Conservation (phyloP, 2,797 vertebrate genomes). For the Pristis pectinata region DNA sequence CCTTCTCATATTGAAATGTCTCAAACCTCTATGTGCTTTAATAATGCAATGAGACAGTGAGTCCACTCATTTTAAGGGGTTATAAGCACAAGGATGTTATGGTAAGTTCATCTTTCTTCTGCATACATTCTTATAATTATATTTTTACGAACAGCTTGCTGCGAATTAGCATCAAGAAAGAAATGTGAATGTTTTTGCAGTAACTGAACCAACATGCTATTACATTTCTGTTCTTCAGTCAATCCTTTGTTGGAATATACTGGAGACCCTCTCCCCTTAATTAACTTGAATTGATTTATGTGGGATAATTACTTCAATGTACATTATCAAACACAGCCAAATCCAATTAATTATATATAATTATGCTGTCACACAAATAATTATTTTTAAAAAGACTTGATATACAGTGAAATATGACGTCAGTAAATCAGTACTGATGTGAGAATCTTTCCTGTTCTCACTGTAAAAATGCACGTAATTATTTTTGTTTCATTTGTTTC, state of each 20-base stretch:
- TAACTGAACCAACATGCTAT: neutral
- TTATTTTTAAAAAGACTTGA: neutral
- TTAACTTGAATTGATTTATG: constrained; percentile 31
- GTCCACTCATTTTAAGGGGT: neutral
- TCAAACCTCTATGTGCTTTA: too few species aligned
- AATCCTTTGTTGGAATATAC: neutral
- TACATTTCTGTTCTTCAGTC: neutral
- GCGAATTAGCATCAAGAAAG: neutral
- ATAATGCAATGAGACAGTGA: too few species aligned
- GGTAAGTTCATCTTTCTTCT: neutral
- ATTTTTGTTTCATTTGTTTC: neutral
- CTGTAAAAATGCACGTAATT: too few species aligned
- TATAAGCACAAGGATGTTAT: neutral
- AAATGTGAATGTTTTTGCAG: neutral
- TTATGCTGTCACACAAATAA: constrained; percentile 2
- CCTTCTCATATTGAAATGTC: too few species aligned
- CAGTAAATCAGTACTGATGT: neutral
- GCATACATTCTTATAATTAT: neutral
- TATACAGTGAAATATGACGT: constrained; percentile 4
- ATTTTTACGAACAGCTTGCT: neutral
- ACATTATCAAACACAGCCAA: constrained; percentile 17
- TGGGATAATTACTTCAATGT: constrained; percentile 28
- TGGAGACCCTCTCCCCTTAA: neutral
- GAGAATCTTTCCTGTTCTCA: constrained; percentile 1
- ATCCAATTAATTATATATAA: constrained; percentile 24